These are phyloP conservation scores for Microplitis demolitor DNA, from an alignment of 1,140 invertebrate genomes.

Conservation along the genomic window DNA sequence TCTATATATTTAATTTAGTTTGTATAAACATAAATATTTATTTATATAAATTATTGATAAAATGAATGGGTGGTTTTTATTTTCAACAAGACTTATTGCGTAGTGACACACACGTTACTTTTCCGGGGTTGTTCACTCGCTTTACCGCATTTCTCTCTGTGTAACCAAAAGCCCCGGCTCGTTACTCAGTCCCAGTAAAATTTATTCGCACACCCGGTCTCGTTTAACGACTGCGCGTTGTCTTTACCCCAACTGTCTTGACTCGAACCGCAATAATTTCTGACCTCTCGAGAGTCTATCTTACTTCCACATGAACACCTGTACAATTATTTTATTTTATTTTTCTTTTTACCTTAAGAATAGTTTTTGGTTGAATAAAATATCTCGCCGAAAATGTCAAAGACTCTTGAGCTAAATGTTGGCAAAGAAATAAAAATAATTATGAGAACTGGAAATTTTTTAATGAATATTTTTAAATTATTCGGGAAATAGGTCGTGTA, in stretches of 20 bases:
- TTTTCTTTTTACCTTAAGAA: background rate
- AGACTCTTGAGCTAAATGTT: no score
- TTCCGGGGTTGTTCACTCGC: background rate
- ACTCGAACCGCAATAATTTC: conserved; percentile 13
- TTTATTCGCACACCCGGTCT: conserved; percentile 24
- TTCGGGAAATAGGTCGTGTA: no score
- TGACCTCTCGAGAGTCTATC: background rate
- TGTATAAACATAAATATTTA: no score
- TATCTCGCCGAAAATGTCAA: no score
- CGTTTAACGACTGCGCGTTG: conserved; percentile 26
- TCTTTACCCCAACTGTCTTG: conserved; percentile 22
- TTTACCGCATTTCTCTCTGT: conserved; percentile 3
- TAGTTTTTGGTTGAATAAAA: background rate
- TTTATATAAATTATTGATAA: background rate
- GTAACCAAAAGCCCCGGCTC: conserved; percentile 22
- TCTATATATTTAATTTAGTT: no score
- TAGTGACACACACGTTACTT: background rate
- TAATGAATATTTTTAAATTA: no score
- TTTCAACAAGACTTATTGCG: background rate
- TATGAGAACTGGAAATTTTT: no score
- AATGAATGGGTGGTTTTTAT: background rate
- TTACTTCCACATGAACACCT: conserved; percentile 6
- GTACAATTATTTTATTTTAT: background rate
- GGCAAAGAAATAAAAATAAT: no score
- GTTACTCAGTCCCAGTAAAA: conserved; percentile 26